A percentile compares a stretch with the other conserved stretches of the same genome.
phyloP scores from a whole-genome alignment of 2,797 vertebrate species.

The Nasua narica region DNA sequence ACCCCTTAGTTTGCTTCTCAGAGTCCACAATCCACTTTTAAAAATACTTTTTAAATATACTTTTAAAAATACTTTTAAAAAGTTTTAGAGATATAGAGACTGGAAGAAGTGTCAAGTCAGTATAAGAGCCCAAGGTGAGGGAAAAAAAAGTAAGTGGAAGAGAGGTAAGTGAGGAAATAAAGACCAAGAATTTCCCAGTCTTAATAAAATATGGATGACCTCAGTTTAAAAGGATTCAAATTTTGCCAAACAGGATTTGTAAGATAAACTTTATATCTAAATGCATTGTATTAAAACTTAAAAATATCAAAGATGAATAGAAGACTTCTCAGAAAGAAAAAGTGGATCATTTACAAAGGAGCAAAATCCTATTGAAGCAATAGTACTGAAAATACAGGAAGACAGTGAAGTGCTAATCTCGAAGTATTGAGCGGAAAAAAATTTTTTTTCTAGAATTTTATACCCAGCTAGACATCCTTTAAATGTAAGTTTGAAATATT shows the following conservation, averaged over 20 bases:
- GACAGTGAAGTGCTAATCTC: neutral
- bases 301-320: neutral
- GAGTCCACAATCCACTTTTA: too few species aligned
- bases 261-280: neutral
- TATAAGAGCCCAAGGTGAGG: neutral
- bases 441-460: neutral
- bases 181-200: neutral
- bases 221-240: neutral
- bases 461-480: slow-evolving; percentile 15
- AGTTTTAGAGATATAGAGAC: neutral
- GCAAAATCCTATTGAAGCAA: neutral
- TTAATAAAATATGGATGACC: neutral
- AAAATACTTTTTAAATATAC: too few species aligned
- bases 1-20: too few species aligned
- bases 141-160: neutral
- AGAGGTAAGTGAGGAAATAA: neutral
- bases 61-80: neutral
- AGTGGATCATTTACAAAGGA: neutral
- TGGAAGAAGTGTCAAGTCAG: neutral
- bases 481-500: slow-evolving; percentile 18
- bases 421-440: neutral
- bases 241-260: neutral
- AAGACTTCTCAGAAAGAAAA: slow-evolving; percentile 2
- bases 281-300: neutral
- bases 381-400: slow-evolving; percentile 8